phyloP scores from a whole-genome alignment of 2,888 invertebrate genomes.

The Alviniconcha strummeri region DNA sequence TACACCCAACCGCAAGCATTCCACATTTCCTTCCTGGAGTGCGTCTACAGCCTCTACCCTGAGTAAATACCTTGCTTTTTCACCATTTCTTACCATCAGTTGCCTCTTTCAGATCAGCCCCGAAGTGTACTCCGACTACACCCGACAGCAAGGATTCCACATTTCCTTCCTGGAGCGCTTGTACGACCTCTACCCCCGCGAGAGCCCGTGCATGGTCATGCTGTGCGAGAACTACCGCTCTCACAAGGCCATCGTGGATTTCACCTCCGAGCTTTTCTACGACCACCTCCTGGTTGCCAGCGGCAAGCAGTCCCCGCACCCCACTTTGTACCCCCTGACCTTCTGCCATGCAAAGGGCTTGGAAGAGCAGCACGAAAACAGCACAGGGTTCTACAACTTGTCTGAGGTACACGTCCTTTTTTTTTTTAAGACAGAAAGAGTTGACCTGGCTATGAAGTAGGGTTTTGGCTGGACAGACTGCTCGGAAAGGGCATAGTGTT shows the following conservation, averaged over 20 bases:
- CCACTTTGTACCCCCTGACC: conserved; percentile 83
- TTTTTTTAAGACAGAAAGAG: no score
- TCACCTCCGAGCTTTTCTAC: conserved; percentile 88
- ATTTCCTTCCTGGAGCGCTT: conserved; percentile 86
- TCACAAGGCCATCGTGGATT: conserved; percentile 86
- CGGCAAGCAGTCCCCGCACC: conserved; percentile 83
- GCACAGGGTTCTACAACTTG: conserved; percentile 88
- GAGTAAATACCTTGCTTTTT: no score
- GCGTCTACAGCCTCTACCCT: conserved; percentile 86
- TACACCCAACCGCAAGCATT: conserved; percentile 73
- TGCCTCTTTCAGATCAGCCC: conserved; percentile 80
- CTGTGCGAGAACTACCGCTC: conserved; percentile 89
- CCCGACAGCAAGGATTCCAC: conserved; percentile 70
- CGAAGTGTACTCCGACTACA: conserved; percentile 83
- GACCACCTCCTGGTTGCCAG: conserved; percentile 85
- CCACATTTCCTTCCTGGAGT: conserved; percentile 83
- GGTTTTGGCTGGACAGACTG: no score
- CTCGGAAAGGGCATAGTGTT: no score
- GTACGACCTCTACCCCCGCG: conserved; percentile 84
- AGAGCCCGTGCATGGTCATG: conserved; percentile 83
- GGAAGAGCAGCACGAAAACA: conserved; percentile 83
- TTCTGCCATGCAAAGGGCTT: conserved; percentile 88
- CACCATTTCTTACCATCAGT: no score
- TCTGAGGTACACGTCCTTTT: conserved; percentile 79
- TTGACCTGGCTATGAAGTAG: no score